A percentile compares a stretch with the other conserved stretches of the same genome.
These are phyloP conservation scores for Sinella curviseta DNA, from an alignment of 1,140 invertebrate species.

Conservation along the genomic window DNA sequence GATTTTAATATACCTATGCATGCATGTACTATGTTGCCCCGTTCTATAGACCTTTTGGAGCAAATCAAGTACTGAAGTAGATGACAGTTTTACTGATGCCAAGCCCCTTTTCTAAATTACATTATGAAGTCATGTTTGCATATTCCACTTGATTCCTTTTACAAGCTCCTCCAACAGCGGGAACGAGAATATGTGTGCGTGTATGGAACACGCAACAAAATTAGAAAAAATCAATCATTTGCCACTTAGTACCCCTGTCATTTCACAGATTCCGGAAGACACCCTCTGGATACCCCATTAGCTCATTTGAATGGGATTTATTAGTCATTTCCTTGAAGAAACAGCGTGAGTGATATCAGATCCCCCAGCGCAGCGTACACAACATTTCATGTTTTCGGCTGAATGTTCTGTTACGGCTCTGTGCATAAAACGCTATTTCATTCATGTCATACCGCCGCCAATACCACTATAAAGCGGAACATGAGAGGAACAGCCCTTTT, in stretches of 20 bases:
- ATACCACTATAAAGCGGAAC: background rate
- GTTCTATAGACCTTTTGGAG: no score
- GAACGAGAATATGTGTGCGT: no score
- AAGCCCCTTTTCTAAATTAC: background rate
- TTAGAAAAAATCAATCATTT: constrained; percentile 13
- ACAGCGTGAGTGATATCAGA: background rate
- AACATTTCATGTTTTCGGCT: background rate
- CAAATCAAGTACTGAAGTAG: no score
- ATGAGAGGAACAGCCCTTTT: background rate
- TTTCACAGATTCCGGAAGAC: constrained; percentile 9
- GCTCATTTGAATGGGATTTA: constrained; percentile 13
- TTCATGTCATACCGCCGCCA: background rate
- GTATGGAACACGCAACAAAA: constrained; percentile 13
- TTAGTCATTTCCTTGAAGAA: background rate
- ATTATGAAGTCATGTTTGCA: background rate
- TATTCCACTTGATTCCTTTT: background rate
- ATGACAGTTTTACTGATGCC: no score
- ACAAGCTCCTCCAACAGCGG: background rate
- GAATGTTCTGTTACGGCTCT: background rate
- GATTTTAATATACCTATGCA: background rate
- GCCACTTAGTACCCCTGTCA: background rate
- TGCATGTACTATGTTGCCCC: no score
- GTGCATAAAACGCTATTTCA: no score
- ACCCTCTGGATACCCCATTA: constrained; percentile 12
- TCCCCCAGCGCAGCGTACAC: background rate